Evolutionary conservation across 2,888 invertebrate species (phyloP).

Genomic region (Yponomeuta malinellus): DNA sequence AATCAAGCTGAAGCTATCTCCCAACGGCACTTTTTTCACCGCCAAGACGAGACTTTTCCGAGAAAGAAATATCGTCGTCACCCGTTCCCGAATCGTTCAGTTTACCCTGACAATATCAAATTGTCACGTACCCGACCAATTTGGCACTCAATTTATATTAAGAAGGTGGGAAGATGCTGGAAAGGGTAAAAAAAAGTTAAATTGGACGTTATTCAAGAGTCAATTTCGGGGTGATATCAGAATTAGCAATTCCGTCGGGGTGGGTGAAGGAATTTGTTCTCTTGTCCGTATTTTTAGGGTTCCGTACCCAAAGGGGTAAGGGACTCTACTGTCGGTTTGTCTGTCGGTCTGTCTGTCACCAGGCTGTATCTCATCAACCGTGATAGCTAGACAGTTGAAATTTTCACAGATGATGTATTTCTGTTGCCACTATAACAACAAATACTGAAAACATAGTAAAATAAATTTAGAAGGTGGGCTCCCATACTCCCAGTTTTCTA

Average conservation of each 20-base stretch:
- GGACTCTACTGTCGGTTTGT: no score
- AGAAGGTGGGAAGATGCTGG: slow-evolving; percentile 34
- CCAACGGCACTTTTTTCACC: no score
- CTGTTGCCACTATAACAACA: no score
- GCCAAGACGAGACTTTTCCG: neutral
- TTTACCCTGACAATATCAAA: slow-evolving; percentile 31
- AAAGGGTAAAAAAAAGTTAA: slow-evolving; percentile 18
- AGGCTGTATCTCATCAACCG: no score
- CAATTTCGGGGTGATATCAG: slow-evolving; percentile 14
- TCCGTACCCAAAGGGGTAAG: no score
- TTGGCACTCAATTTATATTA: slow-evolving; percentile 63
- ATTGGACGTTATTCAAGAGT: slow-evolving; percentile 14
- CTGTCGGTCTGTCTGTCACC: no score
- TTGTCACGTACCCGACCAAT: slow-evolving; percentile 59
- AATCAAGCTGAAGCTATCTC: no score
- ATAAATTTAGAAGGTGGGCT: no score
- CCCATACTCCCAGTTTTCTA: no score
- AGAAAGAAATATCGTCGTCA: neutral
- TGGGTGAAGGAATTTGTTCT: neutral
- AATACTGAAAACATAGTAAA: no score
- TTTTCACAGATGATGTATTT: no score
- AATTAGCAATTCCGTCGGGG: slow-evolving; percentile 3
- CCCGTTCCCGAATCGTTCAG: neutral
- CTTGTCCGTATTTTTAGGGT: neutral
- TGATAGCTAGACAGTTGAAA: no score